Evolutionary conservation across 2,797 vertebrate genomes (phyloP), one percentile per base, ranked within the genome.

Genomic region (Fundulus diaphanus): DNA sequence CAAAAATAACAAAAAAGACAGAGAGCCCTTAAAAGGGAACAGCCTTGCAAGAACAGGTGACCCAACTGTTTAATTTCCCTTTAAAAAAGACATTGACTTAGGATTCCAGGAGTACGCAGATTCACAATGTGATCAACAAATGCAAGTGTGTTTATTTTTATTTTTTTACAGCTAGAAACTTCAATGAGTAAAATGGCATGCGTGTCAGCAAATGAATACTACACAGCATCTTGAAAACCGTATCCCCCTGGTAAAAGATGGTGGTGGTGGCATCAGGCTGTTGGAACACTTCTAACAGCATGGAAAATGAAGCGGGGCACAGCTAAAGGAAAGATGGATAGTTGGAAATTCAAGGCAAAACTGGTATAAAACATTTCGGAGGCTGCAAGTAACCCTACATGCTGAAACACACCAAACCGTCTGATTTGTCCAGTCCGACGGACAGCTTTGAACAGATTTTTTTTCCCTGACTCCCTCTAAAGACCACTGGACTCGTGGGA

Each of bases 21-120:
- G 57, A 72, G 35, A 52, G 22, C 31, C 22, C 48, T 27, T 46
- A 35, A 40, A 37, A 68, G 68, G 35, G 22, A 52, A 61, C 49
- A 71, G 73, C n/a, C 31, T 29, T 13, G 7, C 33, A 71, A 44
- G 56, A 66, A 78, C 78, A 70, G 68, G 57, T n/a, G 18, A 57
- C 63, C 68, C 59, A 78, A 66, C 2, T 51, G 44, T 63, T 73
- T 46, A 15, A 6, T 79, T 70, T 81, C 42, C 44, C 18, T 22
- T n/a, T 15, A 44, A 22, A 0, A 35, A 33, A n/a, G 33, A 52
- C 5, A 12, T 24, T 52, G 7, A 33, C 2, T 35, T 70, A 11
- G 6, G 61, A n/a, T 40, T 40, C 22, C 20, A 37, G 40, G 5
- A 40, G 1, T 65, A 65, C 40, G 35, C 35, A 65, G n/a, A 65